phyloP scores from a whole-genome alignment of 1,140 invertebrate species.

The Stenopsyche tienmushanensis region DNA sequence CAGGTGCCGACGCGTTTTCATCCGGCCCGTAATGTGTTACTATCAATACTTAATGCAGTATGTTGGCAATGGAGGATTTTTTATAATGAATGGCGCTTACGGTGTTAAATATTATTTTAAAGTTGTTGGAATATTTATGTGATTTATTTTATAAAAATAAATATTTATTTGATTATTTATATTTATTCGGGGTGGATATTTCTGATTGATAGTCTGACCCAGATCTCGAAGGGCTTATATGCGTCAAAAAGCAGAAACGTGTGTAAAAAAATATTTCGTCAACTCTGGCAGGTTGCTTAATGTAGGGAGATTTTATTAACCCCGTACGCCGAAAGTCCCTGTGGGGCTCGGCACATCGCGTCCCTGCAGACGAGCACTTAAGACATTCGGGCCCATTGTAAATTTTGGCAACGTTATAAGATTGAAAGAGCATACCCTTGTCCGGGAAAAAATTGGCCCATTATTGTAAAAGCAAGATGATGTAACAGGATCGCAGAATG shows the following conservation, averaged over 20 bases:
- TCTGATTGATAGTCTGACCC: no score
- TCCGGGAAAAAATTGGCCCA: conserved; percentile 33
- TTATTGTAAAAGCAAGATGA: conserved; percentile 40
- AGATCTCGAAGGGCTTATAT: no score
- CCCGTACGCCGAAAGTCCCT: not conserved
- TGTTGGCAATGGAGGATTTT: no score
- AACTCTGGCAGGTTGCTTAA: not conserved
- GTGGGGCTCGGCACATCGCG: not conserved
- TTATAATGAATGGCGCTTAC: no score
- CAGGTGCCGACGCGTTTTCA: no score
- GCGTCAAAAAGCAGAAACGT: not conserved
- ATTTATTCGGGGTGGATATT: no score
- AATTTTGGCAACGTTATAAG: conserved; percentile 25
- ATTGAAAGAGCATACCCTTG: conserved; percentile 39
- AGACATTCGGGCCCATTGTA: conserved; percentile 32
- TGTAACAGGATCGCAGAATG: conserved; percentile 33
- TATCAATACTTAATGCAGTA: no score
- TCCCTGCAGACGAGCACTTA: conserved; percentile 17
- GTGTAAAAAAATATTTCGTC: not conserved
- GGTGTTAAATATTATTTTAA: no score
- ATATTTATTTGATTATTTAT: no score
- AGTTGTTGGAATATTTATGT: no score
- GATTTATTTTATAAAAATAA: no score
- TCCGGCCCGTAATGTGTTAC: no score
- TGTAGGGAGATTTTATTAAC: not conserved